These are phyloP conservation scores for Ctenosaura bakeri DNA, from an alignment of 2,797 vertebrate genomes.

Conservation along the genomic window DNA sequence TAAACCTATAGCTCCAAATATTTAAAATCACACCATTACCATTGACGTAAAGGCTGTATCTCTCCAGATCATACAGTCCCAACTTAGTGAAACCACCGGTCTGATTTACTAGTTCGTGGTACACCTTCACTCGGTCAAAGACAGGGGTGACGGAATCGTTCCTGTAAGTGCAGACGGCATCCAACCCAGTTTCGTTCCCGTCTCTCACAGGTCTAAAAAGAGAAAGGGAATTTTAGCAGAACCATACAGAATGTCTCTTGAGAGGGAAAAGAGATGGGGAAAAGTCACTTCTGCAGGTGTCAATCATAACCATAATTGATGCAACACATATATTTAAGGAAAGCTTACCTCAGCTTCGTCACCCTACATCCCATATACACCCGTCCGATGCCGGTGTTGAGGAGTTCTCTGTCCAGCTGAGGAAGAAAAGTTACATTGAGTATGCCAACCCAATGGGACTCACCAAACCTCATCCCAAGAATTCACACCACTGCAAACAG, in stretches of 20 bases:
- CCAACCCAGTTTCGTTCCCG: conserved; percentile 66
- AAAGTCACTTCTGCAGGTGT: no score
- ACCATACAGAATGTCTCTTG: no score
- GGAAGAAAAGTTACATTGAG: neutral
- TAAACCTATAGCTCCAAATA: no score
- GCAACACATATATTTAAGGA: neutral
- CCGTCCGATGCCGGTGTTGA: conserved; percentile 68
- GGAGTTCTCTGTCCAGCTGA: conserved; percentile 68
- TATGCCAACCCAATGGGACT: neutral
- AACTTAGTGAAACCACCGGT: conserved; percentile 66
- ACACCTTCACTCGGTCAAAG: conserved; percentile 65
- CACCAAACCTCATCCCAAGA: neutral
- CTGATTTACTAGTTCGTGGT: conserved; percentile 72
- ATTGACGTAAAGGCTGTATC: conserved; percentile 76
- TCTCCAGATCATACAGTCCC: conserved; percentile 76
- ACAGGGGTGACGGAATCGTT: neutral
- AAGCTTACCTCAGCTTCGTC: conserved; percentile 69
- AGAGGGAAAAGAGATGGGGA: neutral
- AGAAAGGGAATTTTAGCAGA: neutral
- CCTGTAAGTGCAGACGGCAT: conserved; percentile 70
- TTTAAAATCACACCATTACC: conserved; percentile 68
- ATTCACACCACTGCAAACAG: neutral
- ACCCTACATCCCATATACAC: conserved; percentile 70
- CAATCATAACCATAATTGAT: no score
- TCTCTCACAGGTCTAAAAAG: conserved; percentile 68